Conservation (phyloP, 2,113 vertebrate genomes). For the Gopherus flavomarginatus region DNA sequence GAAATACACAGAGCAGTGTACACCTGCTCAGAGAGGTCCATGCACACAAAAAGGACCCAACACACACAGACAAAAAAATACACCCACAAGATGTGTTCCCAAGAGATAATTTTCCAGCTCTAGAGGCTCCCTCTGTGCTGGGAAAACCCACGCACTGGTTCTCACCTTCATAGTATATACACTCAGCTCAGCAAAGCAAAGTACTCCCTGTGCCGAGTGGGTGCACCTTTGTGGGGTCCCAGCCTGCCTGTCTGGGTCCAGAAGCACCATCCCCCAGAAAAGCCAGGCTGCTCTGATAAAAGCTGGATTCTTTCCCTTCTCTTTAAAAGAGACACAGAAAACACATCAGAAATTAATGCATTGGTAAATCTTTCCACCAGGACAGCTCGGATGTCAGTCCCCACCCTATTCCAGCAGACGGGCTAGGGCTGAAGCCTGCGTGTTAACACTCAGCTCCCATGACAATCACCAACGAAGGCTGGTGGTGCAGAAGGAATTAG, state of each 20-base stretch:
- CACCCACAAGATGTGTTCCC: no score
- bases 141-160: no score
- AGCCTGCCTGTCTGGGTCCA: not conserved
- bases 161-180: not conserved
- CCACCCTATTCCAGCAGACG: not conserved
- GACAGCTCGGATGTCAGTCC: not conserved
- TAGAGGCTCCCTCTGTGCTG: no score
- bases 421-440: no score
- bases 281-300: not conserved
- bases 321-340: not conserved
- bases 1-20: no score
- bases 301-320: not conserved
- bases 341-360: not conserved
- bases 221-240: not conserved
- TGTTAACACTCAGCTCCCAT: no score
- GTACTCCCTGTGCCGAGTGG: not conserved
- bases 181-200: not conserved
- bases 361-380: constrained; percentile 2
- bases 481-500: not conserved
- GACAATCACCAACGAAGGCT: not conserved
- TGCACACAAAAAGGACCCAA: no score
- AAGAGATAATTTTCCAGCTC: no score
- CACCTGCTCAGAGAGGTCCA: no score
- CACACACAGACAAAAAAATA: no score
- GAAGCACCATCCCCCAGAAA: not conserved